Evolutionary conservation across 1,140 invertebrate genomes (phyloP).

Genomic region (Ridgeia piscesae): DNA sequence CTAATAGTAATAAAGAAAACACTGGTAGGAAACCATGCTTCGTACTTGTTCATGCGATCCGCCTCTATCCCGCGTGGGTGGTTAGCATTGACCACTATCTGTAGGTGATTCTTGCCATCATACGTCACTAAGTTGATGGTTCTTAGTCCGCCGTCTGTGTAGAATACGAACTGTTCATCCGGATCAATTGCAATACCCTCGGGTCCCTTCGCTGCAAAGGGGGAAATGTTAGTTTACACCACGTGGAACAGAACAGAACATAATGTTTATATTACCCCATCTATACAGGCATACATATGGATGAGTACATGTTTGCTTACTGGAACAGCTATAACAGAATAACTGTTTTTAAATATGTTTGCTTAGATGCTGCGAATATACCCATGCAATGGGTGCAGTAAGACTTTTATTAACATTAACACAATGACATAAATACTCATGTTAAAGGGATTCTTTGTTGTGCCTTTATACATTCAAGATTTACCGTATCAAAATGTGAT

Average conservation of each 20-base stretch:
- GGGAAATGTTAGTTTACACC: too few species aligned
- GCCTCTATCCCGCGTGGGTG: neutral
- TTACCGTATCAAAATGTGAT: too few species aligned
- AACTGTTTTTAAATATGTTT: too few species aligned
- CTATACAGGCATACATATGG: too few species aligned
- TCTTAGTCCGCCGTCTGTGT: neutral
- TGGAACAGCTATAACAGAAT: neutral
- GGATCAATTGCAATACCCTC: neutral
- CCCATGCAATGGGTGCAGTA: neutral
- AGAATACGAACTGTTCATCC: neutral
- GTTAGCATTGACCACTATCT: neutral
- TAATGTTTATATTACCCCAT: too few species aligned
- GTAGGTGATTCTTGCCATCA: neutral
- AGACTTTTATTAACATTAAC: too few species aligned
- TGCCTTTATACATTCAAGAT: too few species aligned
- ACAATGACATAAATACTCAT: too few species aligned
- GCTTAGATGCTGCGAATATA: neutral
- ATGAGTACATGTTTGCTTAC: too few species aligned
- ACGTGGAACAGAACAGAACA: too few species aligned
- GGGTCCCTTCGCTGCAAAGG: neutral
- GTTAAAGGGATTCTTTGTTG: too few species aligned
- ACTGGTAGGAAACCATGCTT: neutral
- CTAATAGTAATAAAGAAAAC: neutral
- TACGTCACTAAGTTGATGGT: neutral
- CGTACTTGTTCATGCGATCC: neutral